Percentiles rank a stretch among this genome's conserved stretches.
phyloP scores from a whole-genome alignment of 2,113 vertebrate genomes.

The Campylomormyrus numenius region DNA sequence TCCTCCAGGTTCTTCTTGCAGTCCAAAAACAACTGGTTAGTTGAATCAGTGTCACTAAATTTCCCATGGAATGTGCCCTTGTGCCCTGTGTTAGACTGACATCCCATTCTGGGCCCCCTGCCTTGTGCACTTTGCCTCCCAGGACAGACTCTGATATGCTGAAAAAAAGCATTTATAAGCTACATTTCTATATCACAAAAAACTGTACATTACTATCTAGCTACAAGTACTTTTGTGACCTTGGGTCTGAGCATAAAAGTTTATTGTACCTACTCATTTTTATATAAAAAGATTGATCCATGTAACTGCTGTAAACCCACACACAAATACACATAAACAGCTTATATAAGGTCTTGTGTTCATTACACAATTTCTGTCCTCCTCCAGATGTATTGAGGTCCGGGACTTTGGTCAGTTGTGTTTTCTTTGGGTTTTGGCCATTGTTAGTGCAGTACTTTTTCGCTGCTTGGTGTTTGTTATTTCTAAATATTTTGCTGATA shows the following conservation, averaged over 20 bases:
- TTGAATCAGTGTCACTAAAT: neutral
- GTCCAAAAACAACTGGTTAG: neutral
- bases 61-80: neutral
- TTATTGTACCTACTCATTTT: neutral
- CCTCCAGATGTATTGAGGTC: neutral
- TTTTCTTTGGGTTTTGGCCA: neutral
- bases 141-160: neutral
- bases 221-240: neutral
- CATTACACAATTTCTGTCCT: neutral
- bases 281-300: neutral
- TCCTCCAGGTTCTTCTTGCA: neutral
- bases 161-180: neutral
- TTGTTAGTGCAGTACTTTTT: neutral
- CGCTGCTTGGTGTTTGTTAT: neutral
- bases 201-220: neutral
- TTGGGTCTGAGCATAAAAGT: neutral
- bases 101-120: neutral
- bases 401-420: neutral
- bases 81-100: neutral
- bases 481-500: neutral
- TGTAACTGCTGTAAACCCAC: neutral
- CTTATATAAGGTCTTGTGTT: constrained; percentile 7
- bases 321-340: constrained; percentile 6
- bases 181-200: neutral
- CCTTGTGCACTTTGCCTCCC: neutral